Evolutionary conservation across 2,797 vertebrate genomes (phyloP), one percentile per base, ranked within the genome.

Genomic region (Falco berigora): DNA sequence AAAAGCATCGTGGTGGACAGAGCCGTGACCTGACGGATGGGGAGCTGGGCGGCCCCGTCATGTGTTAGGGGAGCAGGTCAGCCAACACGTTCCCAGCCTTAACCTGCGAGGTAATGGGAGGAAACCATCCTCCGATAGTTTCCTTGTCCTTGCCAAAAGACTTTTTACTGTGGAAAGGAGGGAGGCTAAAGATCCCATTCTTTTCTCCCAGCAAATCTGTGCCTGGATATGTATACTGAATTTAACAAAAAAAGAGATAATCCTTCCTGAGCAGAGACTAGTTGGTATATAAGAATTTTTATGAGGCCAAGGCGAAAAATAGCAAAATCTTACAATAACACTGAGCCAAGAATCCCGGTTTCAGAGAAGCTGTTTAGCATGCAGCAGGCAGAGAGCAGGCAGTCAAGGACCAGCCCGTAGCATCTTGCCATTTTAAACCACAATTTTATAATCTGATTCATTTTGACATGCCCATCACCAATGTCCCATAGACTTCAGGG

Each of bases 11-110:
- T 90, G 28, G 52, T 7, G 63, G 88, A 62, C 86, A 78, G 69
- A 93, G 63, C 62, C 25, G n/a, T 59, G 71, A 75, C 46, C 73
- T 59, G 66, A 27, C 4, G 1, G 62, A 62, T 0, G 8, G 7
- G 34, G 66, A 81, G 42, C 42, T 4, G 46, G 0, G 0, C 2
- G 9, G 91, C 44, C 32, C n/a, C 0, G 0, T 23, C 1, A 0
- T 15, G 42, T 27, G 46, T 34, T 32, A 53, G 49, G 36, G 38
- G 34, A 88, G 47, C 1, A 6, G 64, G 27, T 68, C 88, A 85
- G 66, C 32, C 17, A 79, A 50, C 6, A 1, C 0, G 4, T 13
- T 77, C 56, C 63, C 34, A 40, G 86, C 42, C 40, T 71, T 56
- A 69, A 61, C 63, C 55, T 55, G 56, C 30, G 66, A 82, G 61